Percentiles rank a stretch among this genome's conserved stretches.
phyloP scores from a whole-genome alignment of 2,888 invertebrate species.

The Mesorhabditis sp. region DNA sequence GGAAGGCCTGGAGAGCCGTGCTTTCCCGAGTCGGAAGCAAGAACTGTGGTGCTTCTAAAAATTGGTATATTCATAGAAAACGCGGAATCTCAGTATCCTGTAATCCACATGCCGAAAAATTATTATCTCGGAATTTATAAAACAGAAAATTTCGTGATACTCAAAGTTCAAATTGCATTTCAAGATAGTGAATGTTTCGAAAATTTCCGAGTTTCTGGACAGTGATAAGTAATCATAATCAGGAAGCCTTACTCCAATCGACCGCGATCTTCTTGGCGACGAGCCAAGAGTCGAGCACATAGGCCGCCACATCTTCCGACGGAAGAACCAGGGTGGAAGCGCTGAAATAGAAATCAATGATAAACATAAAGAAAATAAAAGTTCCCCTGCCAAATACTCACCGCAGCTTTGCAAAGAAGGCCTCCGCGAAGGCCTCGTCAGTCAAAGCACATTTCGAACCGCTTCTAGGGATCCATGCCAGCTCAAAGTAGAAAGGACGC shows the following conservation, averaged over 20 bases:
- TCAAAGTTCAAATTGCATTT: no score
- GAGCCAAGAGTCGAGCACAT: background rate
- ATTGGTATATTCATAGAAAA: background rate
- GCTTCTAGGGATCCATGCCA: background rate
- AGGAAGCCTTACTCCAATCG: background rate
- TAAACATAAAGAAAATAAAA: background rate
- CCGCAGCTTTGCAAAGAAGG: background rate
- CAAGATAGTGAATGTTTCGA: no score
- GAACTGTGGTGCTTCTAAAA: conserved; percentile 2
- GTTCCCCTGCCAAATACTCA: background rate
- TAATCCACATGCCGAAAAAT: background rate
- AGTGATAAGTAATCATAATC: no score
- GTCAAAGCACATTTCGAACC: conserved; percentile 2
- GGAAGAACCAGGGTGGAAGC: background rate
- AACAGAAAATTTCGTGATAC: no score
- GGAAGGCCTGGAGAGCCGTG: conserved; percentile 2
- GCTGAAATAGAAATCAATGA: background rate
- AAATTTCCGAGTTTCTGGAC: no score
- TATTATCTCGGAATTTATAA: no score
- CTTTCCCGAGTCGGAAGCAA: conserved; percentile 1
- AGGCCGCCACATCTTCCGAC: conserved; percentile 2
- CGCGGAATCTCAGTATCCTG: background rate
- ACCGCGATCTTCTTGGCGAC: background rate
- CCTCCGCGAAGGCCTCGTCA: background rate
- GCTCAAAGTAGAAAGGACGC: background rate